phyloP scores from a whole-genome alignment of 1,140 invertebrate genomes.

The Orius insidiosus region DNA sequence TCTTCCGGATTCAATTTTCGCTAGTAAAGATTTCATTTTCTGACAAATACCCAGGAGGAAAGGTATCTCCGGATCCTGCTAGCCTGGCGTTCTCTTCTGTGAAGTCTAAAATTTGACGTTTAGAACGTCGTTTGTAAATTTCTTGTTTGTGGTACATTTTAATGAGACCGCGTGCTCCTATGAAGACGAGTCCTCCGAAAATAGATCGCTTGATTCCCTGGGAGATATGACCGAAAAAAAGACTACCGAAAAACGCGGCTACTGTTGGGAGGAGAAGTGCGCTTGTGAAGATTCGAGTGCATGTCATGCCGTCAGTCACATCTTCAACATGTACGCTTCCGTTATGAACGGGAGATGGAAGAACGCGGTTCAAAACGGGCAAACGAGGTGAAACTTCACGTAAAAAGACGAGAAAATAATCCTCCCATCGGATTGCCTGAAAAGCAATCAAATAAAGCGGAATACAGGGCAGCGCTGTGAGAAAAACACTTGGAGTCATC shows the following conservation, averaged over 20 bases:
- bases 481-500: constrained; percentile 45
- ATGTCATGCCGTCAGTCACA: constrained; percentile 62
- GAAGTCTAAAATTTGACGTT: constrained; percentile 66
- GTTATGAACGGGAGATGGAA: neutral
- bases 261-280: constrained; percentile 85
- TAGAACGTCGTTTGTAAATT: constrained; percentile 64
- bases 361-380: constrained; percentile 63
- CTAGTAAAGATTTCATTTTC: too few species aligned
- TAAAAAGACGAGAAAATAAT: constrained; percentile 77
- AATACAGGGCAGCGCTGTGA: neutral
- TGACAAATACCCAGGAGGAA: too few species aligned
- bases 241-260: constrained; percentile 75
- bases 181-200: constrained; percentile 75
- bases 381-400: constrained; percentile 82
- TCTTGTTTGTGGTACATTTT: constrained; percentile 94
- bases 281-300: constrained; percentile 47
- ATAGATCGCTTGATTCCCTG: constrained; percentile 78
- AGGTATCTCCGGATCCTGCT: too few species aligned
- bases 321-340: constrained; percentile 47
- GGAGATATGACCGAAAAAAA: constrained; percentile 72
- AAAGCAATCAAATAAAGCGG: neutral
- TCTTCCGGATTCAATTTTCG: too few species aligned
- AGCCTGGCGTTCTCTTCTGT: constrained; percentile 3
- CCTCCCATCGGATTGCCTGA: constrained; percentile 75
- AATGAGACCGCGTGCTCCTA: constrained; percentile 77